Evolutionary conservation across 2,888 invertebrate species (phyloP).

Genomic region (Microdon myrmicae): DNA sequence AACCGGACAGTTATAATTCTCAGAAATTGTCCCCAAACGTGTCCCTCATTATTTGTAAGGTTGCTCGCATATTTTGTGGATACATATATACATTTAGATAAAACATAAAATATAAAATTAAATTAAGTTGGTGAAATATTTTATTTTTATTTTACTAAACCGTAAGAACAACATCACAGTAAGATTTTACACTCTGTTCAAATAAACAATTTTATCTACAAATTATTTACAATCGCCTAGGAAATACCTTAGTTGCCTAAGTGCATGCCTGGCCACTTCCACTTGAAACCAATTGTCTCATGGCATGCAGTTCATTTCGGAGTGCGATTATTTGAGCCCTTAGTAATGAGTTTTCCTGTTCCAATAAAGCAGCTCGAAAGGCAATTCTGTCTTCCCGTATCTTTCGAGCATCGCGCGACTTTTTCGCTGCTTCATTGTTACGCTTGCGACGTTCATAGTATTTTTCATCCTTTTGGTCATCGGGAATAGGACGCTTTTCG

Average conservation of each 20-base stretch:
- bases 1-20: no score
- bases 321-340: constrained; percentile 84
- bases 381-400: constrained; percentile 91
- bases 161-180: constrained; percentile 1
- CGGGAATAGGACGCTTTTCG: constrained; percentile 87
- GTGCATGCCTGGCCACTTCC: constrained; percentile 1
- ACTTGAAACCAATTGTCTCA: constrained; percentile 57
- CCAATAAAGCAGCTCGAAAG: constrained; percentile 82
- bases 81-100: no score
- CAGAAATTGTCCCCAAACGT: no score
- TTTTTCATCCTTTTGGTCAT: constrained; percentile 87
- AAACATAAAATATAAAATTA: no score
- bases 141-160: neutral
- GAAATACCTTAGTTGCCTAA: constrained; percentile 6
- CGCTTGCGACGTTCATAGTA: constrained; percentile 88
- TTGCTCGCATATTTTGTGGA: no score
- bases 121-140: no score
- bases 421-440: constrained; percentile 93
- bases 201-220: constrained; percentile 1
- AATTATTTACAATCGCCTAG: constrained; percentile 10
- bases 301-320: constrained; percentile 74
- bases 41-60: no score
- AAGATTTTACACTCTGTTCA: constrained; percentile 8
- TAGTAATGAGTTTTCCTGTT: constrained; percentile 88
- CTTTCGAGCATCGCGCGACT: constrained; percentile 87